Evolutionary conservation across 2,888 invertebrate genomes (phyloP).

Genomic region (Drosophila mettleri): DNA sequence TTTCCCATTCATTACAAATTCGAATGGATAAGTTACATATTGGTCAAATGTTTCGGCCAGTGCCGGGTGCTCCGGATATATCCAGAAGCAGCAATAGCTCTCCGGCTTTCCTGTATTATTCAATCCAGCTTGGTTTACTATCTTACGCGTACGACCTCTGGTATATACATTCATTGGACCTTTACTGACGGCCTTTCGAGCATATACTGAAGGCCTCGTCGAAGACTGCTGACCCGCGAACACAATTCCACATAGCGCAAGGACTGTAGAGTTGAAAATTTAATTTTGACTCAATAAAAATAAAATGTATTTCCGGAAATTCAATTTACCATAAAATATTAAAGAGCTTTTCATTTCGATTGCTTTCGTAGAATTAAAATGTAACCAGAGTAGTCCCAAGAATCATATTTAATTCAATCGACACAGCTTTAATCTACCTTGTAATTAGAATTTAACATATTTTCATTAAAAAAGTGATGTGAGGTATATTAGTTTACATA

Average conservation of each 20-base stretch:
- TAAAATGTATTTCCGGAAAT: neutral
- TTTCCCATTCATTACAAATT: slow-evolving; percentile 41
- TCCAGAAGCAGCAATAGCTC: slow-evolving; percentile 63
- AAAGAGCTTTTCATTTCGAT: slow-evolving; percentile 12
- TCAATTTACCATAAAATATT: slow-evolving; percentile 19
- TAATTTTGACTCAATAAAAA: neutral
- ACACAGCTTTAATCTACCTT: neutral
- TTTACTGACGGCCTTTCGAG: neutral
- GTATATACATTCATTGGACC: neutral
- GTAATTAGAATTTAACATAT: neutral
- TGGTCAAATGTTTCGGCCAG: slow-evolving; percentile 27
- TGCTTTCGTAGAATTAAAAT: neutral
- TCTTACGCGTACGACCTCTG: slow-evolving; percentile 46
- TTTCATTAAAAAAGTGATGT: neutral
- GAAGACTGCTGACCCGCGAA: neutral
- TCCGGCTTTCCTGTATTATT: neutral
- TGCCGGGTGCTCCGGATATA: slow-evolving; percentile 41
- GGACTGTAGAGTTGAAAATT: slow-evolving; percentile 4
- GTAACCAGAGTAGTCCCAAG: neutral
- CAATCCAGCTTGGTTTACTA: neutral
- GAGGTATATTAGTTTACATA: neutral
- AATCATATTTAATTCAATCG: neutral
- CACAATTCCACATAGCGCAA: slow-evolving; percentile 1
- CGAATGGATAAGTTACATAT: slow-evolving; percentile 32
- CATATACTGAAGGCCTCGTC: slow-evolving; percentile 17